A percentile compares a stretch with the other conserved stretches of the same genome.
These are phyloP conservation scores for Ceratotherium simum DNA, from an alignment of 2,113 vertebrate genomes.

Conservation along the genomic window DNA sequence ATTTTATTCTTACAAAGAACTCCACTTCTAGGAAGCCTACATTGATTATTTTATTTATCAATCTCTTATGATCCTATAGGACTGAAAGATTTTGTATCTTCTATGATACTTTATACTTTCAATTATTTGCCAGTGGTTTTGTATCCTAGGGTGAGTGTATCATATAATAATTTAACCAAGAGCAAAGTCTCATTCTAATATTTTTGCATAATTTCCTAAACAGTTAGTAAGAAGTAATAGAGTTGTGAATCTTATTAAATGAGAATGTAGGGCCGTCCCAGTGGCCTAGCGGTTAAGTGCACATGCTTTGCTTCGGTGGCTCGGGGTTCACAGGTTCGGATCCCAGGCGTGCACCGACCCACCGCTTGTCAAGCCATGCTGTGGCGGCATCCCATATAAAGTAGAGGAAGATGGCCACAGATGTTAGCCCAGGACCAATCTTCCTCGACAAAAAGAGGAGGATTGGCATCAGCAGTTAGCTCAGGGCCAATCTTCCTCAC, in stretches of 20 bases:
- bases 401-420: too few species aligned
- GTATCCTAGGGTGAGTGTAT: not conserved
- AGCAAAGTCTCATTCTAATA: not conserved
- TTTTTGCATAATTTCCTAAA: not conserved
- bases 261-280: too few species aligned
- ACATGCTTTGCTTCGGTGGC: too few species aligned
- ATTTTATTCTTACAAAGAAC: not conserved
- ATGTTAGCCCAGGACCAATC: too few species aligned
- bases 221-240: not conserved
- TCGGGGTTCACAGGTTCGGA: too few species aligned
- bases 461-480: too few species aligned
- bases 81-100: not conserved
- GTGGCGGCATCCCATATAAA: too few species aligned
- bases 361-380: too few species aligned
- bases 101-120: not conserved
- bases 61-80: not conserved
- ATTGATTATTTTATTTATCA: not conserved
- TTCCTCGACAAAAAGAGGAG: too few species aligned
- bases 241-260: not conserved
- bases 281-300: too few species aligned
- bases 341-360: too few species aligned
- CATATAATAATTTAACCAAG: not conserved
- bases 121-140: not conserved
- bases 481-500: too few species aligned
- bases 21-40: not conserved